These are phyloP conservation scores for Macroramphosus scolopax DNA, from an alignment of 2,797 vertebrate genomes.

Conservation along the genomic window DNA sequence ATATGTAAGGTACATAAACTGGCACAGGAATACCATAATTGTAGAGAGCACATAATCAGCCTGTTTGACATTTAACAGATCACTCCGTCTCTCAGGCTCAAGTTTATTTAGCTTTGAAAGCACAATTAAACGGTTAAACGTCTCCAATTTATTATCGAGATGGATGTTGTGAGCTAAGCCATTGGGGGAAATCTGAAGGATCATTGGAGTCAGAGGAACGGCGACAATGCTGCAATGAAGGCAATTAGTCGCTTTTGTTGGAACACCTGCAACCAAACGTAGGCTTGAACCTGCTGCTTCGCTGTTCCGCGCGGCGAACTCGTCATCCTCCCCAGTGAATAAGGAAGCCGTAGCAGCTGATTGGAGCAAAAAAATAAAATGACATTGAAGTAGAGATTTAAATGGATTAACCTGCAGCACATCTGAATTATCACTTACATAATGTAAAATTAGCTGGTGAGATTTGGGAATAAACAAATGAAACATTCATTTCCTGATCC, in stretches of 20 bases:
- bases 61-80: constrained; percentile 64
- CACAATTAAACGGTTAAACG: constrained; percentile 55
- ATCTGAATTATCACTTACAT: constrained; percentile 3
- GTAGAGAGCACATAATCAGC: constrained; percentile 42
- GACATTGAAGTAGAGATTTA: no score
- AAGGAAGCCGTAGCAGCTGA: constrained; percentile 52
- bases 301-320: constrained; percentile 37
- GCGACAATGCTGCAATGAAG: constrained; percentile 37
- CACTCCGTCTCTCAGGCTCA: constrained; percentile 37
- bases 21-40: constrained; percentile 42
- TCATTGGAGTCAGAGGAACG: constrained; percentile 54
- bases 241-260: constrained; percentile 73
- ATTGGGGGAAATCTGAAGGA: constrained; percentile 53
- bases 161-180: constrained; percentile 43
- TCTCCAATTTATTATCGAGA: constrained; percentile 56
- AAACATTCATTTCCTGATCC: background rate
- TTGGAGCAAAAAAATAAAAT: constrained; percentile 28
- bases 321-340: constrained; percentile 33
- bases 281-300: constrained; percentile 62
- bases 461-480: background rate
- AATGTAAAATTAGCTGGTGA: background rate
- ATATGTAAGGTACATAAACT: constrained; percentile 33
- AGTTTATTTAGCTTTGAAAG: constrained; percentile 64
- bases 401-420: constrained; percentile 10
- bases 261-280: constrained; percentile 66